Conservation (phyloP, 2,888 invertebrate species). For the Neelides folsomi region DNA sequence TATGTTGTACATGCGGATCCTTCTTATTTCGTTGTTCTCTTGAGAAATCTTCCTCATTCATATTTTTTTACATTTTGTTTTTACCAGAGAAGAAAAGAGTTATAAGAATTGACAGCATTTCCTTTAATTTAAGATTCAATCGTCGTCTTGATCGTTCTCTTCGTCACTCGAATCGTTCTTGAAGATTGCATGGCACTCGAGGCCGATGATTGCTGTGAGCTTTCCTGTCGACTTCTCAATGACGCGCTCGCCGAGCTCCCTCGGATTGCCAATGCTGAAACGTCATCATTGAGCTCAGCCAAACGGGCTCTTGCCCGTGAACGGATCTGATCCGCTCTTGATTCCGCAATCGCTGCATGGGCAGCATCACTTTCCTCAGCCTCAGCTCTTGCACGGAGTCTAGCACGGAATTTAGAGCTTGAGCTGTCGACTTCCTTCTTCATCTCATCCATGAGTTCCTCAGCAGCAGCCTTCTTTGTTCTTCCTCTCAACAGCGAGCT, state of each 20-base stretch:
- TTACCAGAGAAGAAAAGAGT: not conserved
- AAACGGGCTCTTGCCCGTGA: slow-evolving; percentile 26
- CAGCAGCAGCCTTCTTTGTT: slow-evolving; percentile 9
- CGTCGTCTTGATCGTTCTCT: slow-evolving; percentile 20
- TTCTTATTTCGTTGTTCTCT: not conserved
- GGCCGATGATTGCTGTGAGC: not conserved
- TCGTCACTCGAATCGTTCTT: slow-evolving; percentile 18
- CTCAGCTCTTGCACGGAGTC: slow-evolving; percentile 14
- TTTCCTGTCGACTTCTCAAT: slow-evolving; percentile 3
- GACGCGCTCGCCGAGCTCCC: slow-evolving; percentile 1
- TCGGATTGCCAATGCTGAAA: slow-evolving; percentile 13
- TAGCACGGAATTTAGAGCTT: slow-evolving; percentile 21
- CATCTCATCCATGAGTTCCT: slow-evolving; percentile 24
- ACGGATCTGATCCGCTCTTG: slow-evolving; percentile 23
- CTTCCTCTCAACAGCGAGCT: slow-evolving; percentile 23
- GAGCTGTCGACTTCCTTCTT: slow-evolving; percentile 18
- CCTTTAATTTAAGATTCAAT: slow-evolving; percentile 17
- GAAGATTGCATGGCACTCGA: slow-evolving; percentile 6
- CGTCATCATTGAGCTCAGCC: slow-evolving; percentile 25
- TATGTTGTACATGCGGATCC: not conserved
- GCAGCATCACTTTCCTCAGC: slow-evolving; percentile 10
- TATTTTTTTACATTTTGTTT: not conserved
- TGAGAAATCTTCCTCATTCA: not conserved
- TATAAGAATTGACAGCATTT: not conserved
- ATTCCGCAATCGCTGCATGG: slow-evolving; percentile 16